These are phyloP conservation scores for Epinotia ramella DNA, from an alignment of 2,888 invertebrate genomes.

Conservation along the genomic window DNA sequence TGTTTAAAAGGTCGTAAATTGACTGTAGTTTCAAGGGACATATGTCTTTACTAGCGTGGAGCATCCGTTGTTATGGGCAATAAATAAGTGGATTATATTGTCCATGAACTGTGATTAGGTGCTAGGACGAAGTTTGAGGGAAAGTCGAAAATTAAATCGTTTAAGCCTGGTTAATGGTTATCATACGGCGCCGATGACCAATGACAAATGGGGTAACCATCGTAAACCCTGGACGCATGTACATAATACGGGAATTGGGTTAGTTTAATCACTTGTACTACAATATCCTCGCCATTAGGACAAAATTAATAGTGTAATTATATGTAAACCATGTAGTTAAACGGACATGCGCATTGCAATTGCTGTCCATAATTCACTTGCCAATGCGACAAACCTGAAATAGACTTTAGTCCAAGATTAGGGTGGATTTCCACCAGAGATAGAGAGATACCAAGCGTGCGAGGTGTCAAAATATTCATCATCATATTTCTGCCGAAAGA, in stretches of 20 bases:
- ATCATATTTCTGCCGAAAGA: too few relatives aligned
- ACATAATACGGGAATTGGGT: slow-evolving; percentile 49
- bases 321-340: background rate
- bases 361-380: background rate
- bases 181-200: slow-evolving; percentile 62
- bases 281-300: slow-evolving; percentile 22
- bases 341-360: slow-evolving; percentile 3
- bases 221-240: slow-evolving; percentile 53
- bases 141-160: slow-evolving; percentile 80
- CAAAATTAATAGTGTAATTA: slow-evolving; percentile 19
- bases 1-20: slow-evolving; percentile 1
- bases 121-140: slow-evolving; percentile 75
- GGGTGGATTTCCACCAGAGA: too few relatives aligned
- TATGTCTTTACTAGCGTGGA: slow-evolving; percentile 1
- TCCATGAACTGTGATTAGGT: slow-evolving; percentile 78
- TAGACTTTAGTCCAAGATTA: background rate
- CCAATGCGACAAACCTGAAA: background rate
- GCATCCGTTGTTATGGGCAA: slow-evolving; percentile 72
- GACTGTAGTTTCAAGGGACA: background rate
- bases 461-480: too few relatives aligned
- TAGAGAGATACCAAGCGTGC: too few relatives aligned
- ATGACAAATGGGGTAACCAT: slow-evolving; percentile 62
- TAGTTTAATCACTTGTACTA: slow-evolving; percentile 6
- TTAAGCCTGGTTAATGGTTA: slow-evolving; percentile 76
- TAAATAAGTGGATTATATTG: slow-evolving; percentile 83